These are phyloP conservation scores for Sisyra terminalis DNA, from an alignment of 2,888 invertebrate species.

Conservation along the genomic window DNA sequence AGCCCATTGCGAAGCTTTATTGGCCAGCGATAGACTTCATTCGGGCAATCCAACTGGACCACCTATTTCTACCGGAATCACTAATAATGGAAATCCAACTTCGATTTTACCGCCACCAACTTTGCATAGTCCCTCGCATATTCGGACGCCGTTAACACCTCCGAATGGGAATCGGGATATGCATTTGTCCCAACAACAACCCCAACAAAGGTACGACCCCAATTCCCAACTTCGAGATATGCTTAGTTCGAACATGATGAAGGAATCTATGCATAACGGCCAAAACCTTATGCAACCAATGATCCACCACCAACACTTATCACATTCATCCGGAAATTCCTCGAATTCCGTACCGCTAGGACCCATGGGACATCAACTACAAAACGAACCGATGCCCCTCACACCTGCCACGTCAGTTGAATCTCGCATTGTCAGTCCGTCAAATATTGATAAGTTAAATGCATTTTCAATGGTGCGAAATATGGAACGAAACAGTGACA, in stretches of 20 bases:
- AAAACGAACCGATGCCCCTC: background rate
- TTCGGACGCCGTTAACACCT: conserved; percentile 23
- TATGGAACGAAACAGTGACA: background rate
- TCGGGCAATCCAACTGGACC: conserved; percentile 5
- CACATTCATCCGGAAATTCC: too few relatives aligned
- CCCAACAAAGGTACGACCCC: conserved; percentile 11
- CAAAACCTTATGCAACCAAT: too few relatives aligned
- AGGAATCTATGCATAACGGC: conserved; percentile 7
- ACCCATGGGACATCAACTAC: background rate
- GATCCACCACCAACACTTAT: background rate
- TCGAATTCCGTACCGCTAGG: background rate
- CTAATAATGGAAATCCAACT: conserved; percentile 7
- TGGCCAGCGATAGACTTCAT: conserved; percentile 19
- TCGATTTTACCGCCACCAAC: conserved; percentile 17
- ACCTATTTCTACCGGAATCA: conserved; percentile 8
- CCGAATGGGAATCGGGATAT: conserved; percentile 11
- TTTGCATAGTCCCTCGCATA: conserved; percentile 20
- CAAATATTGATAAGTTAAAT: conserved; percentile 2
- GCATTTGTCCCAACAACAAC: conserved; percentile 10
- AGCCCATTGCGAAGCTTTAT: conserved; percentile 56
- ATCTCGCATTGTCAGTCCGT: conserved; percentile 1
- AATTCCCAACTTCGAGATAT: conserved; percentile 28
- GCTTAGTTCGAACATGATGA: conserved; percentile 15
- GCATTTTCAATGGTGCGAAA: background rate
- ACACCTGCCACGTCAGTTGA: background rate